Evolutionary conservation across 2,888 invertebrate species (phyloP).

Genomic region (Ochropacha duplaris): DNA sequence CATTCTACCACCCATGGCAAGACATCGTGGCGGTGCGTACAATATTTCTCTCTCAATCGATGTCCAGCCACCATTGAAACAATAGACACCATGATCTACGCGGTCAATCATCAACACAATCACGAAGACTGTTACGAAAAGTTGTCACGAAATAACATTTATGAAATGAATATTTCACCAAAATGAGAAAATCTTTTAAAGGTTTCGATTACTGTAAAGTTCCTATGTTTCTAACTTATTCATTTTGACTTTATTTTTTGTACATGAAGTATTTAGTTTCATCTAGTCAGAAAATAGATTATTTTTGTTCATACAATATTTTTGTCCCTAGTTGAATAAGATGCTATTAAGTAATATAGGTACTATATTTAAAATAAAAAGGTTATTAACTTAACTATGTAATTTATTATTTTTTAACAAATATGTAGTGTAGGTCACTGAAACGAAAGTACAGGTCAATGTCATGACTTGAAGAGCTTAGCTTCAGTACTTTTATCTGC

Average conservation of each 20-base stretch:
- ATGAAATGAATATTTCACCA: constrained; percentile 74
- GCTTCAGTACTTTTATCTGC: constrained; percentile 36
- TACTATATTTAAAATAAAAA: constrained; percentile 13
- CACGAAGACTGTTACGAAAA: constrained; percentile 78
- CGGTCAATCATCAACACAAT: constrained; percentile 77
- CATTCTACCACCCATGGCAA: constrained; percentile 80
- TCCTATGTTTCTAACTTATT: constrained; percentile 57
- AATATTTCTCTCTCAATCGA: constrained; percentile 78
- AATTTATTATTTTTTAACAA: too few species aligned
- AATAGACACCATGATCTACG: constrained; percentile 75
- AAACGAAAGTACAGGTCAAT: too few species aligned
- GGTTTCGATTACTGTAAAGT: constrained; percentile 54
- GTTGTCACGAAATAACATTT: constrained; percentile 71
- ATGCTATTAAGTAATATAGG: constrained; percentile 15
- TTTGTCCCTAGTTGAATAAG: constrained; percentile 19
- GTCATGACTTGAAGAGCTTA: constrained; percentile 25
- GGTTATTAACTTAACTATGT: background rate
- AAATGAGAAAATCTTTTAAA: constrained; percentile 44
- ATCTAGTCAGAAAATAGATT: constrained; percentile 62
- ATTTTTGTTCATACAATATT: constrained; percentile 42
- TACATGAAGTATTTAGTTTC: constrained; percentile 44
- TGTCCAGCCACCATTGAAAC: constrained; percentile 80
- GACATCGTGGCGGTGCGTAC: constrained; percentile 79
- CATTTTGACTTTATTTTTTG: constrained; percentile 33
- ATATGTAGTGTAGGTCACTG: too few species aligned